A percentile compares a stretch with the other conserved stretches of the same genome.
Evolutionary conservation across 2,888 invertebrate genomes (phyloP).

Genomic region (Lissocephala sabroskyi): DNA sequence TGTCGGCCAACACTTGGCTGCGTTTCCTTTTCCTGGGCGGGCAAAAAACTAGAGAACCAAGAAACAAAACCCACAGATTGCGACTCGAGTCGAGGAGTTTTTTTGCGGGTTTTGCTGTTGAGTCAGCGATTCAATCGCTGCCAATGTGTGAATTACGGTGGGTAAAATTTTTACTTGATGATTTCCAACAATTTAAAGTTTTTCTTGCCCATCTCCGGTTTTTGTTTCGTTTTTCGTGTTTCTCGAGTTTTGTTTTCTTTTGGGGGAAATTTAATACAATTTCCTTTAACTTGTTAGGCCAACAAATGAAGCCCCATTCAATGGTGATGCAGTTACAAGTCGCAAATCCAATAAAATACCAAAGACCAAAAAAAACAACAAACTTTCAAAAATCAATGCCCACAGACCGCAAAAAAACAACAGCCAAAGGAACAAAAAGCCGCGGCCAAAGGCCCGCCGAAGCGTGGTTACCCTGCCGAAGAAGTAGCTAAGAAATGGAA

Average conservation of each 20-base stretch:
- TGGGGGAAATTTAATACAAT: conserved; percentile 36
- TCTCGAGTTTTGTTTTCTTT: background rate
- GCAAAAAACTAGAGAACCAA: conserved; percentile 5
- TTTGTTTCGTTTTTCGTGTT: background rate
- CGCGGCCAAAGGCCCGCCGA: no score
- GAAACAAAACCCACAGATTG: conserved; percentile 28
- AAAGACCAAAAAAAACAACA: background rate
- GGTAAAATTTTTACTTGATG: background rate
- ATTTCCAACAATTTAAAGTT: background rate
- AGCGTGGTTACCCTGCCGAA: no score
- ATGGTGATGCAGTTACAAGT: conserved; percentile 39
- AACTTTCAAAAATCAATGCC: conserved; percentile 38
- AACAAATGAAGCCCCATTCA: conserved; percentile 29
- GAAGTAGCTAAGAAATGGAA: no score
- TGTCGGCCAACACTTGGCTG: conserved; percentile 54
- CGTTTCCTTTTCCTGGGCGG: conserved; percentile 43
- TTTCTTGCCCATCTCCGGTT: no score
- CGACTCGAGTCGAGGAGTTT: conserved; percentile 22
- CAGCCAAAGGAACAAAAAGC: no score
- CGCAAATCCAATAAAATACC: background rate
- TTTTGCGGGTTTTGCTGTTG: no score
- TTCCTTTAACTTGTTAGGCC: conserved; percentile 40
- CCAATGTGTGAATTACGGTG: conserved; percentile 20
- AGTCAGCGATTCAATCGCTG: background rate
- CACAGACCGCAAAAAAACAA: background rate